Evolutionary conservation across 2,113 vertebrate genomes (phyloP).

Genomic region (Plecotus auritus): DNA sequence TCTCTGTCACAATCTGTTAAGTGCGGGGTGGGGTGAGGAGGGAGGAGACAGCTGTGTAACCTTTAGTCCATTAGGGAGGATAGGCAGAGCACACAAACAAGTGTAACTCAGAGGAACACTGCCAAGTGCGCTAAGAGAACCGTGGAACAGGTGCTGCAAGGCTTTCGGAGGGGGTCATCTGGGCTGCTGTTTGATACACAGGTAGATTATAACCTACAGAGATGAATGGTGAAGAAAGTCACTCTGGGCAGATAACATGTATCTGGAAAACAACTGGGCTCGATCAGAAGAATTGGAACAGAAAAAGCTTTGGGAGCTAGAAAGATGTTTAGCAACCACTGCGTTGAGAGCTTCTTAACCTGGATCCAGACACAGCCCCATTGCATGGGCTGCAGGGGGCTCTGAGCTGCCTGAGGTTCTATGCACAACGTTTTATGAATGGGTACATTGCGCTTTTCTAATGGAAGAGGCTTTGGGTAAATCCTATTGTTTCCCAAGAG

Average conservation of each 20-base stretch:
- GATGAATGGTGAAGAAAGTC: neutral
- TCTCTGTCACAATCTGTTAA: neutral
- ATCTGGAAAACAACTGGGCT: neutral
- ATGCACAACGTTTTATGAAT: neutral
- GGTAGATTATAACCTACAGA: neutral
- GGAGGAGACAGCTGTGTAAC: neutral
- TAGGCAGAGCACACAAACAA: neutral
- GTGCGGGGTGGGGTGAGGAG: neutral
- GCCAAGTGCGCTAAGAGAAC: neutral
- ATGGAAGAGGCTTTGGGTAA: neutral
- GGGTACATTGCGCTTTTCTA: neutral
- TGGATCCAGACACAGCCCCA: neutral
- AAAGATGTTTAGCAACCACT: neutral
- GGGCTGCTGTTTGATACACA: neutral
- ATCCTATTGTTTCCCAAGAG: neutral
- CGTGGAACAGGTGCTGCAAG: neutral
- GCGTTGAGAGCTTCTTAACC: neutral
- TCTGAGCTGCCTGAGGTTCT: neutral
- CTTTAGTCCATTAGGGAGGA: neutral
- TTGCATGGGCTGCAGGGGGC: neutral
- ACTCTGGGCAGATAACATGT: neutral
- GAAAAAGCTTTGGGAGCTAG: neutral
- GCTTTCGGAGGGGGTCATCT: neutral
- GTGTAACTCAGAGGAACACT: neutral
- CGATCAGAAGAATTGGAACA: neutral